Evolutionary conservation across 2,797 vertebrate genomes (phyloP), one percentile per base, ranked within the genome.

Genomic region (Eleutherodactylus coqui): DNA sequence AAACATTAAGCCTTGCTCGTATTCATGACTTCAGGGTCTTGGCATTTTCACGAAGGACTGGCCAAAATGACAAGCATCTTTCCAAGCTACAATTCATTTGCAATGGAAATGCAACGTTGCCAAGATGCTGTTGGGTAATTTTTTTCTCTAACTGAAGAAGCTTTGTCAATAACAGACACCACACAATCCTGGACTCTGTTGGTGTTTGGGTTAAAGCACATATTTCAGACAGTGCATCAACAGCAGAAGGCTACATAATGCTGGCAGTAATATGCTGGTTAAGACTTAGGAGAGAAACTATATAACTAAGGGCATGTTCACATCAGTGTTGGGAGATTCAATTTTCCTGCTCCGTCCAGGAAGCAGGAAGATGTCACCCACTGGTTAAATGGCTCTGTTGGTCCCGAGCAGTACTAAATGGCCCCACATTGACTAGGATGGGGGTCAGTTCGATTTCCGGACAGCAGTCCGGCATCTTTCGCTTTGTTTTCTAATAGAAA

Each of bases 11-110:
- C 85, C 38, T 41, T 75, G n/a, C 64, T 60, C 27, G 24, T 51
- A 86, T 82, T 82, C 79, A 86, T 76, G 73, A 67, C 85, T 76
- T 82, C 58, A 82, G 79, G 76, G 70, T 34, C 55, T 60, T 81
- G 70, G 85, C 58, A 82, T 86, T 81, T 62, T 75, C 51, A 38
- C 43, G 17, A 36, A 75, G 51, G 58, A 41, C 70, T 51, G 72
- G 55, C 67, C 55, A 86, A 75, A 86, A 58, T 84, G 69, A 75
- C 64, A 81, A 47, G 69, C 24, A 64, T 75, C 69, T 60, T 51
- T 81, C 78, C 43, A 49, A 51, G 49, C 67, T 43, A 75, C 78
- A 64, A 62, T 75, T 80, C 49, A 75, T 86, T 75, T 64, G 34
- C 16, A 75, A 64, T 67, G 51, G 78, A 75, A 86, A 81, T 81